These are phyloP conservation scores for Caenorhabditis tropicalis DNA, from an alignment of 1,140 invertebrate species.

Conservation along the genomic window DNA sequence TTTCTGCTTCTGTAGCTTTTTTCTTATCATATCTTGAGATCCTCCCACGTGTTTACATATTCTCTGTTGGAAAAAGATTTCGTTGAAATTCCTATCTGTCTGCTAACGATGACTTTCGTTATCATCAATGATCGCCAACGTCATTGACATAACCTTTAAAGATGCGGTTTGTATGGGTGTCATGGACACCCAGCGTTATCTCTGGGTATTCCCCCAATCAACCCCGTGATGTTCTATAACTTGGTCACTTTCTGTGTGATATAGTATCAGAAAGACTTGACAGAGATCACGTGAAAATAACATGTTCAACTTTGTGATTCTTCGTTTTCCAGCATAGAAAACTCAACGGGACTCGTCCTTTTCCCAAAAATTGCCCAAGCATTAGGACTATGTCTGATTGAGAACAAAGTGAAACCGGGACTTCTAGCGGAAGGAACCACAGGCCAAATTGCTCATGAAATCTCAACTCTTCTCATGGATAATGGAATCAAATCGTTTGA, in stretches of 20 bases:
- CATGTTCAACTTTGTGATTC: background rate
- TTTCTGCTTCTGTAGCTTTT: background rate
- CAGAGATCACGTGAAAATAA: background rate
- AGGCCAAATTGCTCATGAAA: constrained; percentile 69
- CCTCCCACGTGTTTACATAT: constrained; percentile 2
- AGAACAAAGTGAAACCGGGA: constrained; percentile 71
- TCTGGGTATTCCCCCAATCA: constrained; percentile 23
- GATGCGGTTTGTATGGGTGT: background rate
- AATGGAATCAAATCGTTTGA: constrained; percentile 69
- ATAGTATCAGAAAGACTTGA: background rate
- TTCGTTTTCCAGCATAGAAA: background rate
- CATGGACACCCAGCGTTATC: constrained; percentile 9
- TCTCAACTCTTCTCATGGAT: constrained; percentile 71
- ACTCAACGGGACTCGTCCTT: background rate
- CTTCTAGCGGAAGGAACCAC: constrained; percentile 74
- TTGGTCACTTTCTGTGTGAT: background rate
- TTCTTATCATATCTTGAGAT: background rate
- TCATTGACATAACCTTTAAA: constrained; percentile 30
- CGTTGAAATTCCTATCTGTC: constrained; percentile 1
- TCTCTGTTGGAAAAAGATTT: background rate
- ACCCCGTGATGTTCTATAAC: background rate
- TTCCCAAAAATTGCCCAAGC: background rate
- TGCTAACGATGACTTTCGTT: background rate
- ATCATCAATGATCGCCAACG: constrained; percentile 20
- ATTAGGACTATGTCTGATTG: constrained; percentile 55